Base-by-base conservation (phyloP, 2,113 vertebrate genomes). In the Synodontis membranacea region DNA sequence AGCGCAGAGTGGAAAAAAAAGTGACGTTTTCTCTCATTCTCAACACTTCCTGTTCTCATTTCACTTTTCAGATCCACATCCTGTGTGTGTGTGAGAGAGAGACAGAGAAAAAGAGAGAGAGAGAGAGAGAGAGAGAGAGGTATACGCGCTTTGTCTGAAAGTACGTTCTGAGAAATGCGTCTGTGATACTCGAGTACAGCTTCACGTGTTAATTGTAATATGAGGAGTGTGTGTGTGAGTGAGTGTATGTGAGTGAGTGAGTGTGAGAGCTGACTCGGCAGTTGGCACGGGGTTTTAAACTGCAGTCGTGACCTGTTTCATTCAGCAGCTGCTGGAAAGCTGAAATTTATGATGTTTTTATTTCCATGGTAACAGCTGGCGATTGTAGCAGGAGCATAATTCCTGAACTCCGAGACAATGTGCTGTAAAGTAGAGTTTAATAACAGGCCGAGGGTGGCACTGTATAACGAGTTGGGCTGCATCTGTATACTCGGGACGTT, bases 281-380 rank as follows among this genome's bases (percentile, higher is more conserved):
- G 82, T 75, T 89, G 82, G 75, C 64, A 64, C 15, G 42, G 34
- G n/a, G 80, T 72, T 76, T 80, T 28, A 56, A 44, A 46, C 82
- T 82, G 75, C 37, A 86, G 60, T 34, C 44, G 62, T 81, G 76
- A 83, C 54, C 46, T 78, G 82, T 82, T 80, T 54, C 68, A 80
- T 79, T 74, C 58, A 87, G 82, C 76, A 88, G 85, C 87, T 85
- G 85, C 70, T 80, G 83, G 85, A 79, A 84, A 19, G 62, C 56
- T 80, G 28, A 84, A 34, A 84, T 84, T 84, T 90, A 79, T 84
- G 85, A 42, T 88, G 84, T 78, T 88, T 89, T 88, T 72, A 60
- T 82, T 44, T 82, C 82, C 62, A 82, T 88, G 70, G 87, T 79
- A 85, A 86, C 84, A 86, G 87, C 70, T 84, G 68, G 78, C 64